Evolutionary conservation across 2,797 vertebrate species (phyloP).

Genomic region (Myotis daubentonii): DNA sequence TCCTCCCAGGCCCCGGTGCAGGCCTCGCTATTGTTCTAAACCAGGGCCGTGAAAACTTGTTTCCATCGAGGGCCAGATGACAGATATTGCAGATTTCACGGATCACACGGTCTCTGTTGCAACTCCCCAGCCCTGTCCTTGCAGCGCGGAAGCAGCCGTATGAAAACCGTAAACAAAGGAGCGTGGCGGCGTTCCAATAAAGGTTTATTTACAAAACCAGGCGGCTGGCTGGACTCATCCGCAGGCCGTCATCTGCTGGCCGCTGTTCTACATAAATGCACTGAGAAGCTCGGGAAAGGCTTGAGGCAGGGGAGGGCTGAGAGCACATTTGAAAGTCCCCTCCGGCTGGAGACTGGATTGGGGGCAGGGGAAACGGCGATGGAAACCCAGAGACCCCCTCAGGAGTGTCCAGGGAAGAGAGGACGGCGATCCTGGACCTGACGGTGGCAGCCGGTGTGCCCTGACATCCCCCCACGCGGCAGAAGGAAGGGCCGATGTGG

Average conservation of each 20-base stretch:
- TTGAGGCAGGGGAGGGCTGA: not conserved
- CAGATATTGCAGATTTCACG: not conserved
- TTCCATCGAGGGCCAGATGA: not conserved
- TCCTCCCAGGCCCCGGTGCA: not conserved
- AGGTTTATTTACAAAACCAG: not conserved
- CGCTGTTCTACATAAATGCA: too few species aligned
- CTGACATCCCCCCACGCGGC: rapidly evolving
- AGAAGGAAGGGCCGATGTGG: not conserved
- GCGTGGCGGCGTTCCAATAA: not conserved
- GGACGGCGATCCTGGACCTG: too few species aligned
- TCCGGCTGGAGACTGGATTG: not conserved
- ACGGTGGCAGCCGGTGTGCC: not conserved
- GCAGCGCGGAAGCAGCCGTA: not conserved
- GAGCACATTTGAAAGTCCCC: not conserved
- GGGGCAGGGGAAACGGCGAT: rapidly evolving
- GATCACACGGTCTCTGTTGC: not conserved
- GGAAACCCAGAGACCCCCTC: not conserved
- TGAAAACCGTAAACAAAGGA: not conserved
- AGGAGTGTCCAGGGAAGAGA: not conserved
- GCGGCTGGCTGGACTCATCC: not conserved
- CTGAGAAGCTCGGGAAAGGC: too few species aligned
- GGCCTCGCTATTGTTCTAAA: not conserved
- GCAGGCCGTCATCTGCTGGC: not conserved
- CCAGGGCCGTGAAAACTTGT: not conserved
- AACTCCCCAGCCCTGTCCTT: not conserved